Evolutionary conservation across 2,888 invertebrate genomes (phyloP).

Genomic region (Eubasilissa splendida): DNA sequence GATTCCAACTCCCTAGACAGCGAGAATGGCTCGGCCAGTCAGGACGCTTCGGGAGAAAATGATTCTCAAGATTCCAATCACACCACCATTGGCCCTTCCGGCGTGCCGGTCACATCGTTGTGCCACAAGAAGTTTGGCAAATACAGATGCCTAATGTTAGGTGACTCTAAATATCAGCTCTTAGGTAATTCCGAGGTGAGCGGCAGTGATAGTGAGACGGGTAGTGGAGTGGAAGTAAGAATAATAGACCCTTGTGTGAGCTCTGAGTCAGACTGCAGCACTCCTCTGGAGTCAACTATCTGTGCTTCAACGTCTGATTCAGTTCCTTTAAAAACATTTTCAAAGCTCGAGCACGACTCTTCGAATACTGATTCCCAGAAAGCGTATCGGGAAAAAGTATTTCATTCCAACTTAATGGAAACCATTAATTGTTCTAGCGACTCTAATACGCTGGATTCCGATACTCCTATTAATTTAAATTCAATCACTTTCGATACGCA

Average conservation of each 20-base stretch:
- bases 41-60: conserved; percentile 52
- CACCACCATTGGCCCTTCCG: conserved; percentile 7
- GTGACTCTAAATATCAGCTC: conserved; percentile 54
- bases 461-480: conserved; percentile 46
- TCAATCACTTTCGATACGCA: conserved; percentile 51
- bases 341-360: conserved; percentile 45
- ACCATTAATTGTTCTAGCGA: conserved; percentile 37
- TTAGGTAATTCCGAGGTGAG: conserved; percentile 66
- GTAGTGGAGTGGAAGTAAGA: conserved; percentile 69
- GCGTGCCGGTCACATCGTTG: conserved; percentile 19
- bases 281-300: conserved; percentile 57
- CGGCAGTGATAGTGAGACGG: conserved; percentile 72
- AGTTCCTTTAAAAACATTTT: conserved; percentile 46
- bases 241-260: conserved; percentile 68
- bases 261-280: conserved; percentile 71
- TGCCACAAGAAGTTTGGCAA: conserved; percentile 74
- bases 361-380: conserved; percentile 23
- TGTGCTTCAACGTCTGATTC: conserved; percentile 35
- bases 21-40: conserved; percentile 42
- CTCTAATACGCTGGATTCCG: conserved; percentile 44
- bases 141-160: conserved; percentile 67
- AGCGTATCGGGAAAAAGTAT: conserved; percentile 34
- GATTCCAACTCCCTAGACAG: conserved; percentile 47
- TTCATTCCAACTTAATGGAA: conserved; percentile 40
- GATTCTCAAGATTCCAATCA: conserved; percentile 54